Conservation (phyloP, 2,797 vertebrate genomes). For the Helicolenus hilgendorfi region DNA sequence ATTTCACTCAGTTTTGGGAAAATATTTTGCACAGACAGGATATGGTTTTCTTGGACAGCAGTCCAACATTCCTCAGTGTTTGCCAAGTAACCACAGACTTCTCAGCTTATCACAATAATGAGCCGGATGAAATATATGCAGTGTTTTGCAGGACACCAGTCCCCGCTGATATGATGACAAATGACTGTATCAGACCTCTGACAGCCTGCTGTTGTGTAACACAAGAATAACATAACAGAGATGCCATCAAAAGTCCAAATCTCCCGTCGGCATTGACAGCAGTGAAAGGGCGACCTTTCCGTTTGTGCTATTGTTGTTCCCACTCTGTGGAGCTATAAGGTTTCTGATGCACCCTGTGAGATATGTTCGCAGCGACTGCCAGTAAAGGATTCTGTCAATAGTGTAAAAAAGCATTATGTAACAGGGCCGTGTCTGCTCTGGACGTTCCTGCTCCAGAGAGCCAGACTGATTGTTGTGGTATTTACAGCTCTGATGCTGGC, state of each 20-base stretch:
- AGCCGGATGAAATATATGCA: constrained; percentile 45
- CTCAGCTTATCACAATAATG: constrained; percentile 60
- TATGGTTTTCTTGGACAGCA: constrained; percentile 39
- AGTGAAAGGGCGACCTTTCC: constrained; percentile 42
- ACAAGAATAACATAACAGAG: constrained; percentile 37
- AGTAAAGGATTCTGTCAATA: constrained; percentile 29
- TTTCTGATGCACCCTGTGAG: constrained; percentile 54
- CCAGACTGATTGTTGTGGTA: constrained; percentile 27
- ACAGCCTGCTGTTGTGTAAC: constrained; percentile 29
- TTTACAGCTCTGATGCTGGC: constrained; percentile 21
- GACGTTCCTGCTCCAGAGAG: neutral
- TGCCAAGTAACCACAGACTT: constrained; percentile 61
- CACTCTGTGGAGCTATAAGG: constrained; percentile 3
- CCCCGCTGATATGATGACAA: constrained; percentile 56
- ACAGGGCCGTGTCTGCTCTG: constrained; percentile 3
- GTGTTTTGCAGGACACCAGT: constrained; percentile 46
- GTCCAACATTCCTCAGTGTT: constrained; percentile 55
- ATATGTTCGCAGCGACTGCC: constrained; percentile 32
- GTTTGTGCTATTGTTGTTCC: constrained; percentile 24
- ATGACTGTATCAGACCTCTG: constrained; percentile 47
- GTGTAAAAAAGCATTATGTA: constrained; percentile 38
- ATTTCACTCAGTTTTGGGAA: constrained; percentile 13
- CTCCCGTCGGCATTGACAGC: constrained; percentile 26
- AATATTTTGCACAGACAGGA: constrained; percentile 11
- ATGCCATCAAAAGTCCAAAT: constrained; percentile 48